Base-by-base conservation (phyloP, 1,140 invertebrate genomes). In the Eumeta japonica region DNA sequence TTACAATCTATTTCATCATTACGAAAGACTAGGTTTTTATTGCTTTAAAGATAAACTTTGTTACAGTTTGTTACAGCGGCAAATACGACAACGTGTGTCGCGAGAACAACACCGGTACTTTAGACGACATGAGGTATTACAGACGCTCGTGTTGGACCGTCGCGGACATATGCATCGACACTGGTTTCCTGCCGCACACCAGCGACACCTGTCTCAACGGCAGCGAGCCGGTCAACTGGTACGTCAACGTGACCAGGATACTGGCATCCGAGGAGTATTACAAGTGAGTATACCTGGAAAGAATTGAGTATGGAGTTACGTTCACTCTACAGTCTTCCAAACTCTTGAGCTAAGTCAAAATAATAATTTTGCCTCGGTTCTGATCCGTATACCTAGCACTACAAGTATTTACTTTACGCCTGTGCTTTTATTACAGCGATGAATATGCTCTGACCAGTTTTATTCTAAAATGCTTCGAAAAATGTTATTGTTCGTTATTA, bases 181-280 rank as follows among this genome's bases (percentile, higher is more conserved):
- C 65, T 16, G 60, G 58, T 2, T 66, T 59, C 16, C n/a, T 60
- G 1, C 58, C 63, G 0, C 46, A 59, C 2, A 75, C 82, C 41
- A 56, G 51, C 0, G 73, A 50, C 0, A 52, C 62, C 20, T 83
- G 81, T 37, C 41, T 49, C 17, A 52, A 73, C 13, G 55, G 33
- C 2, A 49, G 39, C 2, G 44, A 60, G 3, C 29, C 29, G 1
- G 41, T 63, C 0, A 55, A 55, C 0, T 66, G 80, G 48, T 74
- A 70, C 14, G 50, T 52, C 0, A 59, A 77, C 5, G 56, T 76
- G 9, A 67, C 50, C 0, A 62, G 79, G 2, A 40, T 53, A 2
- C 41, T 81, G 9, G 79, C 79, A 9, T 71, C 79, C 3, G 79
- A 82, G 45, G 79, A 81, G 53, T 83, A 81, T 55, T 83, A 77